These are phyloP conservation scores for Subacronicta megacephala DNA, from an alignment of 2,888 invertebrate genomes.

Conservation along the genomic window DNA sequence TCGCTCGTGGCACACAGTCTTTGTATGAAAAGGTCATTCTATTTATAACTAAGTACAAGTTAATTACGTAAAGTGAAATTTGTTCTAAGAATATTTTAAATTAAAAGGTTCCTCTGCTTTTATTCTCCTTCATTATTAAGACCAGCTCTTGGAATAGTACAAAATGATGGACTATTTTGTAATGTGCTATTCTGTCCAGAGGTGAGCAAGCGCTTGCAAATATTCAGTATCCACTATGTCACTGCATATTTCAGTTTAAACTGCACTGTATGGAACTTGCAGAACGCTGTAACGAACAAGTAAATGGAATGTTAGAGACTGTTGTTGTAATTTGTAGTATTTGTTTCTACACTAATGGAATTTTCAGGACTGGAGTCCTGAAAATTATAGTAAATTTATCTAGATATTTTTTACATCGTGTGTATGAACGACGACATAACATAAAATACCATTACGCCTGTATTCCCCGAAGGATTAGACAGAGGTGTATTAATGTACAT, in stretches of 20 bases:
- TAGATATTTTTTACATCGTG: no score
- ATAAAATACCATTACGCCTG: no score
- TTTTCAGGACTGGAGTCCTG: no score
- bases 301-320: slow-evolving; percentile 36
- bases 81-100: neutral
- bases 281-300: slow-evolving; percentile 19
- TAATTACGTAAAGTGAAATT: no score
- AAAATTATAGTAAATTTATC: no score
- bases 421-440: no score
- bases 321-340: slow-evolving; percentile 28
- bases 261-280: slow-evolving; percentile 22
- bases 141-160: neutral
- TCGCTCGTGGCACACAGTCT: no score
- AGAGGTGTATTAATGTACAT: no score
- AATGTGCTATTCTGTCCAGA: slow-evolving; percentile 9
- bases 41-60: no score
- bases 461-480: no score
- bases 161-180: slow-evolving; percentile 17
- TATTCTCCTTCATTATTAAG: slow-evolving; percentile 3
- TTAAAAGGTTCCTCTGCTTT: slow-evolving; percentile 1
- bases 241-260: slow-evolving; percentile 41
- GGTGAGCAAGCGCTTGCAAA: slow-evolving; percentile 14
- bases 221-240: slow-evolving; percentile 22
- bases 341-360: slow-evolving; percentile 22
- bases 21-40: no score